Percentiles rank a stretch among this genome's conserved stretches.
Conservation (phyloP, 2,888 invertebrate genomes). For the Brachycybe producta region DNA sequence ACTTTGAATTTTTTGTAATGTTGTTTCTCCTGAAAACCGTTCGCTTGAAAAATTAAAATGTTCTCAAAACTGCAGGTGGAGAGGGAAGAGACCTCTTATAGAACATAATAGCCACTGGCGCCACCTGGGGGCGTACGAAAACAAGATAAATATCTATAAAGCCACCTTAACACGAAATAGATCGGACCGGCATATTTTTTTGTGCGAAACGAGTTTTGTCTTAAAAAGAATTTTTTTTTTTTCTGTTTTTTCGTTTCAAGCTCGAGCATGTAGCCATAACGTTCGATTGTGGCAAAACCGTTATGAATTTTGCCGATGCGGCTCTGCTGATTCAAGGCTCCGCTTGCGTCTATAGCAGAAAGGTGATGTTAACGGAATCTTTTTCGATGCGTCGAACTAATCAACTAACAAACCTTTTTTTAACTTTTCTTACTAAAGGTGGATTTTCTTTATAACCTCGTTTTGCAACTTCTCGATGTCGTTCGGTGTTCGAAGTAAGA, state of each 20-base stretch:
- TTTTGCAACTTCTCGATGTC: conserved; percentile 33
- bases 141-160: too few species aligned
- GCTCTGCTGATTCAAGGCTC: conserved; percentile 64
- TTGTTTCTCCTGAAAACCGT: too few species aligned
- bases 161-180: too few species aligned
- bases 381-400: neutral
- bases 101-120: too few species aligned
- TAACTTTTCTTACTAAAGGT: conserved; percentile 33
- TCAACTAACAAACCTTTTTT: neutral
- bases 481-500: conserved; percentile 33
- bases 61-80: too few species aligned
- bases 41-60: too few species aligned
- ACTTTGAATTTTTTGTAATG: too few species aligned
- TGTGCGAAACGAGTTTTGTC: neutral
- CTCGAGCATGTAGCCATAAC: conserved; percentile 34
- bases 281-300: conserved; percentile 39
- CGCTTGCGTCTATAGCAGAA: conserved; percentile 53
- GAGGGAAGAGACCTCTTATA: too few species aligned
- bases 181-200: too few species aligned
- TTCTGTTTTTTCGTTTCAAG: conserved; percentile 33
- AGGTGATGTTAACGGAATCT: conserved; percentile 34
- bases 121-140: too few species aligned
- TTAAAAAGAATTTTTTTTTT: conserved; percentile 20
- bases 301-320: conserved; percentile 59
- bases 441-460: conserved; percentile 43